Evolutionary conservation across 2,888 invertebrate species (phyloP).

Genomic region (Lepeophtheirus nordmannii): DNA sequence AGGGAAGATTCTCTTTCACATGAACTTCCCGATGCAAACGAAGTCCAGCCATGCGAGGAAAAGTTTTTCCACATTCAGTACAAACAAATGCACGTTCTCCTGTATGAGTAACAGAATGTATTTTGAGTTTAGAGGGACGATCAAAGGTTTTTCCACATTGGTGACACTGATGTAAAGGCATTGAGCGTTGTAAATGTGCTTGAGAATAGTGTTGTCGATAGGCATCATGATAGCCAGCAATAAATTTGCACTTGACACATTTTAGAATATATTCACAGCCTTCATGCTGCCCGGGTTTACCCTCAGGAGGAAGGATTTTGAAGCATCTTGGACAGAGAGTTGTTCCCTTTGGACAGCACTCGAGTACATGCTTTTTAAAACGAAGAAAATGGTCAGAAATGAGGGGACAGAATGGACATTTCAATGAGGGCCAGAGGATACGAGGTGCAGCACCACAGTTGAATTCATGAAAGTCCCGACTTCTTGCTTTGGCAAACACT

Average conservation of each 20-base stretch:
- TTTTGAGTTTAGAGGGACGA: background rate
- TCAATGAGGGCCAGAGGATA: background rate
- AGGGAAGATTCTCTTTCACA: background rate
- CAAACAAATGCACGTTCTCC: conserved; percentile 1
- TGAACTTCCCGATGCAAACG: background rate
- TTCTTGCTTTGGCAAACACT: background rate
- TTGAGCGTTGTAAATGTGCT: background rate
- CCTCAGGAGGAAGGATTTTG: background rate
- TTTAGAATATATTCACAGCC: background rate
- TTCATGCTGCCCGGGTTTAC: background rate
- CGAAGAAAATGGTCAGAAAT: background rate
- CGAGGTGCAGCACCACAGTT: background rate
- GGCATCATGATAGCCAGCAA: background rate
- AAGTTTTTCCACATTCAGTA: background rate
- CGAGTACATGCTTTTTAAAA: background rate
- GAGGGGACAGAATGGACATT: background rate
- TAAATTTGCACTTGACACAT: background rate
- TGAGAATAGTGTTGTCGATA: too few species aligned
- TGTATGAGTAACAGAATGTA: background rate
- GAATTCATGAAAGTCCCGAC: background rate
- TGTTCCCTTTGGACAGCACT: background rate
- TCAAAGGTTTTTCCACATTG: background rate
- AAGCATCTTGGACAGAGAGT: background rate
- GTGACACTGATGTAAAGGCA: background rate
- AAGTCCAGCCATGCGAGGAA: background rate